Evolutionary conservation across 1,140 invertebrate genomes (phyloP), one percentile per base, ranked within the genome.

Genomic region (Monochamus saltuarius): DNA sequence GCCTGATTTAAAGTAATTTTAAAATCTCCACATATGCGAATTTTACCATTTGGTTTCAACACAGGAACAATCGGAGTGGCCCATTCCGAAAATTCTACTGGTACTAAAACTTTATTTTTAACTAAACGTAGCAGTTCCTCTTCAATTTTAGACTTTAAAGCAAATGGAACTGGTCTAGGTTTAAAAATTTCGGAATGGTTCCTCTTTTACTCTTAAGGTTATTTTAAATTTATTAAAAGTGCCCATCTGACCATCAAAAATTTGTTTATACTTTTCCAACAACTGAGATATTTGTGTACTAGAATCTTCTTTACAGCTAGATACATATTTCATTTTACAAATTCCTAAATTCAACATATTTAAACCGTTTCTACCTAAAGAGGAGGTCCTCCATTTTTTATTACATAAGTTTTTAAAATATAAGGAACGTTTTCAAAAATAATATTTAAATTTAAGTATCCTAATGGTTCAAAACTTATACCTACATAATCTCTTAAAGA

Each of bases 1-100:
- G 55, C 9, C n/a, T 58, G 60, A 64, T 68, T 68, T 36, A 68
- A 14, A 14, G 64, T 69, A 17, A 67, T 45, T 45, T 62, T 67
- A 47, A 67, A 79, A 65, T 79, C 76, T 6, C 65, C 74, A 64
- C 70, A 80, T 9, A 80, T 54, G n/a, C 77, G 61, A 40, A 78
- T 56, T 1, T 57, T 60, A 8, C 72, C 71, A 59, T 59, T 52
- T 45, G 37, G 49, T 38, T 59, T 59, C 11, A 43, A 43, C 8
- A 59, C 45, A 10, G 49, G 49, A 19, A 59, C 57, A 52, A 59
- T 51, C 4, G 57, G 57, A 16, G 57, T 59, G 7, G 57, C 57
- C 49, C 50, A 59, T 34, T 40, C 39, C 9, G 46, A 51, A 50
- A 40, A 59, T 13, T 59, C 57, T 29, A 52, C 34, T 16, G 57